Evolutionary conservation across 2,888 invertebrate species (phyloP), one percentile per base, ranked within the genome.

Genomic region (Iphiclides podalirius): DNA sequence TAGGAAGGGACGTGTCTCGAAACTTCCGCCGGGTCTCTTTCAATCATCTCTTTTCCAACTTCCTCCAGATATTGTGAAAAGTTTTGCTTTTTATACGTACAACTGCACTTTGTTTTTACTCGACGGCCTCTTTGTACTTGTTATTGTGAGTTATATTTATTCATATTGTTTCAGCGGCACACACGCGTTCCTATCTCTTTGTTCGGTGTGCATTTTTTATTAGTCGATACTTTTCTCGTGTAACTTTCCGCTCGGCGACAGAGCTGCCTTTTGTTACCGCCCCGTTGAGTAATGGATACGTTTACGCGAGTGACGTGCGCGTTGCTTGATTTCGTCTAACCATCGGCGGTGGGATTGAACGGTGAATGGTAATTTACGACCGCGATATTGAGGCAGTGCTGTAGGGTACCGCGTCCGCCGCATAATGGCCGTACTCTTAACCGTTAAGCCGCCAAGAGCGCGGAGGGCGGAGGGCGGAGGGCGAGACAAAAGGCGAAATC

Each of bases 21-120:
- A 79, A 63, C 75, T 78, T 66, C 55, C 36, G 54, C 58, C 57
- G 70, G 71, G 75, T 79, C 70, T 80, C 78, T 83, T 84, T 87
- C 86, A 84, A 87, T 88, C 85, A 85, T 85, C 64, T 75, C 50
- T 62, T 71, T 70, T 65, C 63, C 61, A 73, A 75, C 61, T 70
- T 74, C 61, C 66, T 63, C 54, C 63, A 64, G 67, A 72, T 70
- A 73, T 70, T 55, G 56, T 52, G 63, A 47, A 48, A 73, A 68
- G 66, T 78, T 75, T 67, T 12, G n/a, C 28, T 50, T 44, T 70
- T 72, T 67, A 65, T 65, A 69, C 69, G 63, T 55, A 49, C 55
- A 57, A 68, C 65, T 67, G 59, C 59, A 53, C 54, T 58, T 55
- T 49, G 54, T 59, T 63, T 58, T 64, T 54, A 64, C 55, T 52